Base-by-base conservation (phyloP, 2,113 vertebrate species). In the Misgurnus anguillicaudatus region DNA sequence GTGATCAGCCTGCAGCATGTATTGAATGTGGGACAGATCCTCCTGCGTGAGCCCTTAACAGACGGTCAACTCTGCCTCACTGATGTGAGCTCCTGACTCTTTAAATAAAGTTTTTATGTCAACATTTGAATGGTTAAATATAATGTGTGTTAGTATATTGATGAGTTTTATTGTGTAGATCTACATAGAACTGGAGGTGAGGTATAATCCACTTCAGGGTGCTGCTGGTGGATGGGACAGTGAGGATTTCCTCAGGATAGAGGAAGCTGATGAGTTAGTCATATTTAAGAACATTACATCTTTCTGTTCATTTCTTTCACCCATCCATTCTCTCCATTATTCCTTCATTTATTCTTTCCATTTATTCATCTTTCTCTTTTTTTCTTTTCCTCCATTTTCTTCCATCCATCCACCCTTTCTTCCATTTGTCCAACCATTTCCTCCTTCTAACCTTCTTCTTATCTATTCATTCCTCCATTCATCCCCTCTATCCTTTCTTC, bases 1-100 rank as follows among this genome's bases (percentile, higher is more conserved):
- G 90, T 93, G 21, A 89, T 98, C 86, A 96, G 95, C 81, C 92
- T 98, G 63, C 95, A 98, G 88, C 95, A 97, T 76, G 87, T 97
- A n/a, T 87, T 95, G 72, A 90, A 85, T 0, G 78, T 89, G 0
- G 95, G 96, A 19, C 94, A 92, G 71, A 87, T 98, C 83, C 86
- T 93, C 71, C 91, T 98, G 11, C 87, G 64, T 48, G 97, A 99
- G 80, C 90, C 90, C 1, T 93, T 98, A 0, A 91, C 94, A 6
- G 94, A 97, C 79, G 87, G 84, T 83, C 95, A 94, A 86, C 89
- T 93, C 85, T 90, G 83, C 80, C 87, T 94, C 83, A 96, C 95
- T 0, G 88, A 88, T 47, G 96, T 98, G 83, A 93, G 93, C 24
- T 31, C 24, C 24, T 86, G 36, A 42, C n/a, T 65, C 67, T 21